phyloP scores from a whole-genome alignment of 2,888 invertebrate genomes.

The Liposcelis brunnea region DNA sequence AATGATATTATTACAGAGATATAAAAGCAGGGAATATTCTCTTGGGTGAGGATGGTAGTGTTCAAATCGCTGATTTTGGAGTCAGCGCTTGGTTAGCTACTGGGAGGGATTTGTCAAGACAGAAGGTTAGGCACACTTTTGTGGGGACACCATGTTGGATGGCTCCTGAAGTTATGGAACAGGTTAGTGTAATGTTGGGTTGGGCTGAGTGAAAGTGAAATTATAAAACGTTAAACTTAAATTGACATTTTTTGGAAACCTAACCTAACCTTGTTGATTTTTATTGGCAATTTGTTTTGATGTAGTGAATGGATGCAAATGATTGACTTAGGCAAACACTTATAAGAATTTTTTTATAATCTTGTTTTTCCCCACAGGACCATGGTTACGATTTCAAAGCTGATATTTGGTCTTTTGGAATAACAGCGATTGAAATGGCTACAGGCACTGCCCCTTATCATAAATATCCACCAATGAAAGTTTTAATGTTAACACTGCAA shows the following conservation, averaged over 20 bases:
- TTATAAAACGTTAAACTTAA: too few relatives aligned
- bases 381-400: slow-evolving; percentile 98
- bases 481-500: slow-evolving; percentile 92
- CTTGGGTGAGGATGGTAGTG: slow-evolving; percentile 88
- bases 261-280: too few relatives aligned
- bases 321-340: too few relatives aligned
- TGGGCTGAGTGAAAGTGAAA: too few relatives aligned
- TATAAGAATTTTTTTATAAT: too few relatives aligned
- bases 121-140: slow-evolving; percentile 92
- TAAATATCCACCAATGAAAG: slow-evolving; percentile 98
- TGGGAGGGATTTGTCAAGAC: slow-evolving; percentile 79
- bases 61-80: slow-evolving; percentile 97
- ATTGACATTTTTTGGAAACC: too few relatives aligned
- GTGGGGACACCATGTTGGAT: slow-evolving; percentile 99
- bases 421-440: slow-evolving; percentile 97
- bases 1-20: slow-evolving; percentile 42
- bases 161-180: slow-evolving; percentile 99
- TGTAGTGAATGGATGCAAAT: too few relatives aligned
- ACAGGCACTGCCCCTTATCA: slow-evolving; percentile 97
- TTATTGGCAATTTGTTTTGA: too few relatives aligned
- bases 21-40: slow-evolving; percentile 97
- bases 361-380: slow-evolving; percentile 42
- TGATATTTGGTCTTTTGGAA: slow-evolving; percentile 85
- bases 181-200: slow-evolving; percentile 53
- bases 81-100: slow-evolving; percentile 96